A percentile compares a stretch with the other conserved stretches of the same genome.
Evolutionary conservation across 53 echinoderm and acorn worm genomes (phyloP).

Genomic region (Stichopus horrens): DNA sequence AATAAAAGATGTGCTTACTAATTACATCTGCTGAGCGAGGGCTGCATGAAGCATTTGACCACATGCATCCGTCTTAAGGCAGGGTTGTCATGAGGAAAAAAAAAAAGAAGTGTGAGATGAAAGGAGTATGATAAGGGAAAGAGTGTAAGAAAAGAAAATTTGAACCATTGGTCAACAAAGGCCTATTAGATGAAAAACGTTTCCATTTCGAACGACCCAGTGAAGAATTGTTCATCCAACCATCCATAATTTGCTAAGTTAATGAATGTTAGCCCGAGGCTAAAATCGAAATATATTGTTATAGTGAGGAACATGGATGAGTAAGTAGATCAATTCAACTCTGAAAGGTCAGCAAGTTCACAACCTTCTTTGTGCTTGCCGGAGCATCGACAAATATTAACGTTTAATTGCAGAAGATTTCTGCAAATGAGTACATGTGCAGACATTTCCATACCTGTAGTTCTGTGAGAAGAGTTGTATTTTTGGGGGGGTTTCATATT

Average conservation of each 20-base stretch:
- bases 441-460: no score
- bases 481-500: no score
- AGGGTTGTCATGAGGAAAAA: background rate
- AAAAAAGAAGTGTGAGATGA: no score
- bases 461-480: no score
- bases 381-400: no score
- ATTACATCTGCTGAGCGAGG: slow-evolving; percentile 30
- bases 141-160: background rate
- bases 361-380: background rate
- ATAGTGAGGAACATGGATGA: background rate
- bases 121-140: background rate
- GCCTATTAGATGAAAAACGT: background rate
- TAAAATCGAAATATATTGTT: background rate
- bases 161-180: background rate
- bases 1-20: slow-evolving; percentile 37
- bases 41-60: background rate
- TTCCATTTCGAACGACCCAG: background rate
- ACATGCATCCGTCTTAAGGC: background rate
- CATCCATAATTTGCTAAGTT: background rate
- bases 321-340: background rate
- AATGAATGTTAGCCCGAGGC: slow-evolving; percentile 1
- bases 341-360: background rate
- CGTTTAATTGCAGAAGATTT: no score
- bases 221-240: background rate
- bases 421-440: no score